phyloP scores from a whole-genome alignment of 2,888 invertebrate species.

The Tenthredo livida region DNA sequence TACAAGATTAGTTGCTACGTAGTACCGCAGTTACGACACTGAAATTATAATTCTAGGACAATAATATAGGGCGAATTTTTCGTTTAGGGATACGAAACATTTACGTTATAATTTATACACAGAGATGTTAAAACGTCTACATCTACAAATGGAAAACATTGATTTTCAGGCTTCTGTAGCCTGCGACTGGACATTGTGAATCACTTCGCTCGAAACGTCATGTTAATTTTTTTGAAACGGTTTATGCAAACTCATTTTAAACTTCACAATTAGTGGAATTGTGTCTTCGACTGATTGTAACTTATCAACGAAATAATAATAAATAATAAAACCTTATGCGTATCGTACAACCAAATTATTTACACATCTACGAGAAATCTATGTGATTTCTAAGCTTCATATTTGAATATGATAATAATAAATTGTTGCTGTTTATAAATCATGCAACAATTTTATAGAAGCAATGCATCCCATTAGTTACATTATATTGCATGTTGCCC shows the following conservation, averaged over 20 bases:
- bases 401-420: background rate
- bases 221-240: background rate
- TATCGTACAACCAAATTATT: background rate
- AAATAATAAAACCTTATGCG: background rate
- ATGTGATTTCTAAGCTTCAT: background rate
- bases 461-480: background rate
- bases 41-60: background rate
- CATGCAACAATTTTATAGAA: background rate
- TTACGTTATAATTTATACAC: constrained; percentile 67
- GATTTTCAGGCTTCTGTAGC: constrained; percentile 69
- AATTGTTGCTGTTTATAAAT: background rate
- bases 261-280: background rate
- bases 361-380: background rate
- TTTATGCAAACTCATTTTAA: background rate
- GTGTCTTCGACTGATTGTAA: background rate
- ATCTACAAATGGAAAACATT: constrained; percentile 75
- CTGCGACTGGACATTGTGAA: constrained; percentile 69
- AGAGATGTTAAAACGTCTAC: constrained; percentile 68
- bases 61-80: background rate
- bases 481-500: constrained; percentile 28
- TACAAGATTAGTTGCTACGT: background rate
- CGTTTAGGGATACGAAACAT: constrained; percentile 59
- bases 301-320: background rate
- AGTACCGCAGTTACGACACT: constrained; percentile 13
- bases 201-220: constrained; percentile 51